Base-by-base conservation (phyloP, 1,140 invertebrate genomes). In the Drosophila orena region DNA sequence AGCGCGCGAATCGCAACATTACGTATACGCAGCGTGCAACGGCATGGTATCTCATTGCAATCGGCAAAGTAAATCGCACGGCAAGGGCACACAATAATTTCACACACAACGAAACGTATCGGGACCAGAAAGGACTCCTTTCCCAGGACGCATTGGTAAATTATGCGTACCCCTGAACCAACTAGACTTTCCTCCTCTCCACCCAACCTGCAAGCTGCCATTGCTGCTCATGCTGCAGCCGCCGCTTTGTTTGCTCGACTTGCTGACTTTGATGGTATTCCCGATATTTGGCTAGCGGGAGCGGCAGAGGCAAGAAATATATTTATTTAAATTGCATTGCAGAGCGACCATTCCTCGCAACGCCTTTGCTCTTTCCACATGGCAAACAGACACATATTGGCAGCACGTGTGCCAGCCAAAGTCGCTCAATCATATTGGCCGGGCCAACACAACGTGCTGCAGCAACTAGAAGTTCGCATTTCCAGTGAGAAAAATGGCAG, bases 291-390 rank as follows among this genome's bases (percentile, higher is more conserved):
- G 47, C 47, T 78, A 58, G 30, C 59, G 35, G 53, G 24, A 42
- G 53, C 37, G 30, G n/a, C 34, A 17, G 43, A 4, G 38, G n/a
- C n/a, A 15, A 56, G 65, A 89, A 84, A 89, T 89, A 75, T 80
- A 80, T 89, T 84, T 89, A 89, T 84, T 89, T 89, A 89, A 89
- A 89, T 80, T 77, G 84, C 75, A 70, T 53, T 53, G 65, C 78
- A 62, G 58, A 43, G 46, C 47, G 40, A 56, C 24, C 64, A 42
- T 27, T 47, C 30, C 35, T 60, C 58, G 43, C 66, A 88, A 78
- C 81, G 81, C 79, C 50, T 58, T 58, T 54, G 66, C 77, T 50
- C 55, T 54, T 80, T 80, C 59, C 59, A 61, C 68, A 76, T 57
- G 65, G 69, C 79, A 65, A 79, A 58, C 83, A 83, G 69, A 79